Evolutionary conservation across 2,113 vertebrate species (phyloP), one percentile per base, ranked within the genome.

Genomic region (Telmatochromis brichardi): DNA sequence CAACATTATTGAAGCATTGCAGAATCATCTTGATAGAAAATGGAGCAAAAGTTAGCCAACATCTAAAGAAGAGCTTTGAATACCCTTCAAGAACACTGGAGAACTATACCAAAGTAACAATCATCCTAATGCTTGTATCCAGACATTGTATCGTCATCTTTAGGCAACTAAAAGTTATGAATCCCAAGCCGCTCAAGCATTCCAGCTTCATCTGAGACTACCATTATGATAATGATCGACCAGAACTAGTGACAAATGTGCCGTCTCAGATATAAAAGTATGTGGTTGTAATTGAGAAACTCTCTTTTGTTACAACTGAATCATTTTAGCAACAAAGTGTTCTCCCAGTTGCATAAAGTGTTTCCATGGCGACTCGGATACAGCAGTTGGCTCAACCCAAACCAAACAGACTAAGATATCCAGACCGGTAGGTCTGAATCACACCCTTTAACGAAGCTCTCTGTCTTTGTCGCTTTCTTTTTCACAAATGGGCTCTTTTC

Each of bases 341-440:
- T 84, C 11, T 26, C 53, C 23, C 17, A 33, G 47, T 73, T 80
- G 85, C 21, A 9, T 19, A 19, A 5, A 4, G 10, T 21, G 80
- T 88, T 85, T 81, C 86, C 90, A 96, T 96, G 96, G 89, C 90
- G 57, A 81, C 92, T 9, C 86, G 82, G 79, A 94, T 86, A 1
- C 88, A 96, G 14, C 88, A 26, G 50, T 94, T 96, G 0, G 91
- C 96, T 35, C 89, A 45, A 15, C 94, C 95, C 63, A 96, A 95
- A 90, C 91, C 91, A 11, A 87, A 93, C 93, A 81, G 58, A 13
- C 94, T 96, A 45, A 84, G 76, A 89, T 81, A 87, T 85, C 94
- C 95, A 9, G 94, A 96, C 93, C 93, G 96, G 96, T 95, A 90
- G 6, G 90, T 12, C 17, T 53, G 5, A 51, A 12, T 17, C 5